phyloP scores from a whole-genome alignment of 1,140 invertebrate species.

The Aphis craccivora region DNA sequence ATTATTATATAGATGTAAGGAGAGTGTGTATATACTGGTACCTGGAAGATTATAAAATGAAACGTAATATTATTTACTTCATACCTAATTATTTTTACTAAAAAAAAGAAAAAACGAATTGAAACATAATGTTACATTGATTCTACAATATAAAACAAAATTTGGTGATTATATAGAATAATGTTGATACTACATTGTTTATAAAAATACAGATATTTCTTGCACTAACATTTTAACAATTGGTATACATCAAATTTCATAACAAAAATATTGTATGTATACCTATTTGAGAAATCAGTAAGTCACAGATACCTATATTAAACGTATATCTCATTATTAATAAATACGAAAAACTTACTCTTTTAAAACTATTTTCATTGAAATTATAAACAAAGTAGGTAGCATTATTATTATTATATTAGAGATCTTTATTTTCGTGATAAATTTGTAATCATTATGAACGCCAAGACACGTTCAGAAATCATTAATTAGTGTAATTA shows the following conservation, averaged over 20 bases:
- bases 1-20: background rate
- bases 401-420: too few species aligned
- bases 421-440: too few species aligned
- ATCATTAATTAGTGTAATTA: background rate
- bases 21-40: background rate
- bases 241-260: background rate
- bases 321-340: background rate
- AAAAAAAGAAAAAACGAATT: background rate
- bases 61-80: too few species aligned
- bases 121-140: background rate
- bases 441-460: too few species aligned
- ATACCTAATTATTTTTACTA: background rate
- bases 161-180: background rate
- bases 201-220: background rate
- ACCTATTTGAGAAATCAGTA: too few species aligned
- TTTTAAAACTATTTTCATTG: background rate
- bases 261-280: background rate
- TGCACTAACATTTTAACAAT: background rate
- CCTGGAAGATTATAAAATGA: too few species aligned
- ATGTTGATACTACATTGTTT: background rate
- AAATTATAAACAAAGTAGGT: too few species aligned
- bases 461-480: background rate
- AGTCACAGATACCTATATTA: too few species aligned
- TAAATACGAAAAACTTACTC: background rate
- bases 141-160: background rate